These are phyloP conservation scores for Rhagonycha lutea DNA, from an alignment of 2,888 invertebrate species.

Conservation along the genomic window DNA sequence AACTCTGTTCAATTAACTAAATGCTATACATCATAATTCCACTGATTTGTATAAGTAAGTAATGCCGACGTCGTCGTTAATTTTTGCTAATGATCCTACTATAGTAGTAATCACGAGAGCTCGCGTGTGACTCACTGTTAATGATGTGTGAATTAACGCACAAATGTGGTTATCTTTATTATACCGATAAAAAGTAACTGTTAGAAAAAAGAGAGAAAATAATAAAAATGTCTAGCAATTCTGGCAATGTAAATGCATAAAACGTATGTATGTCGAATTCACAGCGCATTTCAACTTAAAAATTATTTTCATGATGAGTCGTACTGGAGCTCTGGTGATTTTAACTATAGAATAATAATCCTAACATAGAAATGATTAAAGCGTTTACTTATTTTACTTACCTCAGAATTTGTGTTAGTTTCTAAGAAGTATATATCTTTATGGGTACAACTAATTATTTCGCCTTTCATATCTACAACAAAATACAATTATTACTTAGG, in stretches of 20 bases:
- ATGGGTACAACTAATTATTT: slow-evolving; percentile 49
- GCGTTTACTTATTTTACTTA: slow-evolving; percentile 35
- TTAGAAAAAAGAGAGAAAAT: too few species aligned
- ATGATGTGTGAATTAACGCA: too few species aligned
- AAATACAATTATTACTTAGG: slow-evolving; percentile 2
- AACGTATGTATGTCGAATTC: neutral
- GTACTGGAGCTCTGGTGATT: too few species aligned
- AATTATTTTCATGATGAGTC: neutral
- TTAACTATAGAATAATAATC: too few species aligned
- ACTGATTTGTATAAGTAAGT: too few species aligned
- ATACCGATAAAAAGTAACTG: too few species aligned
- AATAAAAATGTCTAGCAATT: too few species aligned
- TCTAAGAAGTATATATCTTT: slow-evolving; percentile 52
- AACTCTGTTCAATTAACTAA: neutral
- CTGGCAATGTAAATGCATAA: neutral
- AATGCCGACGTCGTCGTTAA: too few species aligned
- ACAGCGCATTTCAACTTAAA: neutral
- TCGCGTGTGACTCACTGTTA: too few species aligned
- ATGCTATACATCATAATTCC: neutral
- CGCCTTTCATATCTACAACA: slow-evolving; percentile 48
- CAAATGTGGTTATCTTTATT: too few species aligned
- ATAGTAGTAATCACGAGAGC: neutral
- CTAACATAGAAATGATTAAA: slow-evolving; percentile 1
- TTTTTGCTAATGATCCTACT: too few species aligned
- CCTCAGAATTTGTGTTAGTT: slow-evolving; percentile 51